Evolutionary conservation across 1,140 invertebrate species (phyloP).

Genomic region (Brachionus koreanus): DNA sequence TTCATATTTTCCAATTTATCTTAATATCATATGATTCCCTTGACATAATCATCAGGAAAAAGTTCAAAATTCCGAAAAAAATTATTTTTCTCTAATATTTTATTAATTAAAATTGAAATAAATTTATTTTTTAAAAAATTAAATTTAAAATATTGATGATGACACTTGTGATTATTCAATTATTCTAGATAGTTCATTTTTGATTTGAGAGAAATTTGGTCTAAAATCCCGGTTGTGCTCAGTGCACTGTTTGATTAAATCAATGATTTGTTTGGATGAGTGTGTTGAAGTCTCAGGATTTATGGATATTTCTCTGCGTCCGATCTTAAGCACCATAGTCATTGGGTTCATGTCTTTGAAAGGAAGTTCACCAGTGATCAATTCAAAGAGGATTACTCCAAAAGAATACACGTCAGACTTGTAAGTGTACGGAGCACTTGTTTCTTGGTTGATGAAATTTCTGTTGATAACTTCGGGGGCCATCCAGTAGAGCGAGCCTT

Average conservation of each 20-base stretch:
- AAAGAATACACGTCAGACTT: conserved; percentile 99
- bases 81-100: no score
- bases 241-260: not conserved
- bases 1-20: no score
- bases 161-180: not conserved
- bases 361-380: conserved; percentile 81
- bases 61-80: no score
- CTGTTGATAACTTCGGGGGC: conserved; percentile 97
- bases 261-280: not conserved
- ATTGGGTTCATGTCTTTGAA: conserved; percentile 60
- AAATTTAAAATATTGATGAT: no score
- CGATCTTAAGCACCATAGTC: not conserved
- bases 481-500: conserved; percentile 22
- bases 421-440: conserved; percentile 91
- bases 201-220: not conserved
- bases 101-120: no score
- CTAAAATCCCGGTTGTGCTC: not conserved
- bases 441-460: conserved; percentile 63
- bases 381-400: conserved; percentile 91
- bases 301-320: not conserved
- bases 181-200: not conserved
- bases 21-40: no score
- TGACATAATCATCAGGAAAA: no score
- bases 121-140: no score
- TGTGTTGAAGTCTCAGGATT: not conserved